Percentiles rank a stretch among this genome's conserved stretches.
These are phyloP conservation scores for Gila orcuttii DNA, from an alignment of 2,113 vertebrate species.

Conservation along the genomic window DNA sequence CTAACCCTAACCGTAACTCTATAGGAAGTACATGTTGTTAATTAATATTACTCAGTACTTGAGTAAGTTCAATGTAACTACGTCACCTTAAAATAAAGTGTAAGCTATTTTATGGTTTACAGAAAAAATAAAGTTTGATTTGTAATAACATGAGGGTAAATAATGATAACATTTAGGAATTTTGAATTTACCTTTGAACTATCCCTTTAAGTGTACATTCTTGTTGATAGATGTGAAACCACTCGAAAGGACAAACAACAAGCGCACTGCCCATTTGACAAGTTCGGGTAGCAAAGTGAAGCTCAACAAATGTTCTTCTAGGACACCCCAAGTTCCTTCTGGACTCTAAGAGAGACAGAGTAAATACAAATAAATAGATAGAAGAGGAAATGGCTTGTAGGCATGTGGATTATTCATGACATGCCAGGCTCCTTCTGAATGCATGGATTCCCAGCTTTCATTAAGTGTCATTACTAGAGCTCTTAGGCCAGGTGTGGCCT, in stretches of 20 bases:
- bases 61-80: no score
- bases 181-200: background rate
- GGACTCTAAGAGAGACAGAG: slow-evolving; percentile 55
- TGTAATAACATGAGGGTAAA: background rate
- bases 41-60: no score
- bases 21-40: no score
- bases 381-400: slow-evolving; percentile 61
- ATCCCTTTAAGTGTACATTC: background rate
- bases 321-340: slow-evolving; percentile 61
- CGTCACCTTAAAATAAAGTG: no score
- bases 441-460: slow-evolving; percentile 69
- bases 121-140: background rate
- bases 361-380: slow-evolving; percentile 68
- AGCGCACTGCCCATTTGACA: slow-evolving; percentile 54
- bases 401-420: slow-evolving; percentile 72
- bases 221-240: slow-evolving; percentile 7
- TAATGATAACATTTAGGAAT: background rate
- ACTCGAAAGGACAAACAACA: slow-evolving; percentile 17
- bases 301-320: slow-evolving; percentile 64
- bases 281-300: slow-evolving; percentile 56
- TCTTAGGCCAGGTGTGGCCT: slow-evolving; percentile 62
- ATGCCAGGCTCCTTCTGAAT: slow-evolving; percentile 45
- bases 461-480: slow-evolving; percentile 78
- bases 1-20: no score
- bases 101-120: no score